Evolutionary conservation across 2,888 invertebrate species (phyloP), one percentile per base, ranked within the genome.

Genomic region (Panopea generosa): DNA sequence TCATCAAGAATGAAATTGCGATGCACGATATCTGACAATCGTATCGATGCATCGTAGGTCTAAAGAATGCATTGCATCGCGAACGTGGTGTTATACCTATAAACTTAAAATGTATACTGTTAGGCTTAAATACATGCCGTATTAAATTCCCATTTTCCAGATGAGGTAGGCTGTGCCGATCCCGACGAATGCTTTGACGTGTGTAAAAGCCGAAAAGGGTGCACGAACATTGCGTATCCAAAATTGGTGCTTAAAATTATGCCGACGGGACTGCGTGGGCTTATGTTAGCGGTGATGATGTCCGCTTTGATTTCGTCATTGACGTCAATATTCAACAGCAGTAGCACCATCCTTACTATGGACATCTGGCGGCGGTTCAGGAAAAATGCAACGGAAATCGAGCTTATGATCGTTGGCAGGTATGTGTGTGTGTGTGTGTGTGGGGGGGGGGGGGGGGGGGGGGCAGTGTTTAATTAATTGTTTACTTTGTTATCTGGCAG

Each of bases 261-360:
- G 91, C 94, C 94, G 0, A 82, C 85, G 2, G 94, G 93, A 16
- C 86, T 90, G n/a, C 63, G 68, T 27, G 70, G 94, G 2, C 82
- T 94, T 50, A 94, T 94, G 93, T 79, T 94, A 83, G 93, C 94
- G 1, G 94, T 93, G 11, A 94, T 94, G 93, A 89, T 94, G 90
- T 93, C 94, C 0, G 93, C 94, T 20, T 87, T 94, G 9, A 93
- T 94, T 90, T 93, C 93, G 38, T 93, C 93, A 2, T 85, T 94
- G 56, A 93, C 93, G 14, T 93, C 93, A 55, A 93, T 93, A 65
- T 94, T 94, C 89, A 94, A 94, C 90, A 92, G 92, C 74, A 91
- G 93, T 77, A 92, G 93, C 67, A 94, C 94, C 38, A 92, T 94
- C 61, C 93, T 94, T 86, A 94, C 93, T 20, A 93, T 94, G 83